phyloP scores from a whole-genome alignment of 2,888 invertebrate genomes.

The Sinelater perroti region DNA sequence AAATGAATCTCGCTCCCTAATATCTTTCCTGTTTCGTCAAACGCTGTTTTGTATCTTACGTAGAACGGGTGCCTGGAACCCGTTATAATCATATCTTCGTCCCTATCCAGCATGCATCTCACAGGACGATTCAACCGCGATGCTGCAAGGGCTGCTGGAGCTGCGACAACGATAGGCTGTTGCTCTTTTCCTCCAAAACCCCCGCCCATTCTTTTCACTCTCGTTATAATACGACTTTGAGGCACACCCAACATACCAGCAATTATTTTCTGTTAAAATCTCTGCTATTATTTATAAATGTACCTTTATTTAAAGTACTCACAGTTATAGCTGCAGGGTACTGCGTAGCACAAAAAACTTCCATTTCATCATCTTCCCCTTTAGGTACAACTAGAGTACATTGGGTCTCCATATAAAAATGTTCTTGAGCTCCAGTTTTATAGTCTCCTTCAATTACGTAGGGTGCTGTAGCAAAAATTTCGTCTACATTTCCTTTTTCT shows the following conservation, averaged over 20 bases:
- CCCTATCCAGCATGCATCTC: constrained; percentile 88
- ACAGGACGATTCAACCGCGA: constrained; percentile 80
- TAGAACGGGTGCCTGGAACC: constrained; percentile 92
- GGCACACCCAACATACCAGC: constrained; percentile 77
- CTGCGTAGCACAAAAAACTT: constrained; percentile 85
- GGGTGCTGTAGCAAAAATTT: constrained; percentile 72
- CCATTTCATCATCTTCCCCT: constrained; percentile 84
- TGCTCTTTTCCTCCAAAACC: constrained; percentile 97
- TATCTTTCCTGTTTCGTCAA: constrained; percentile 78
- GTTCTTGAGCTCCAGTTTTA: constrained; percentile 91
- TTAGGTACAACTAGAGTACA: constrained; percentile 76
- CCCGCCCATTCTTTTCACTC: constrained; percentile 90
- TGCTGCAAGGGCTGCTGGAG: constrained; percentile 85
- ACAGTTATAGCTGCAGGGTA: constrained; percentile 80
- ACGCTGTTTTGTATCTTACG: constrained; percentile 84
- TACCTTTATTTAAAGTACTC: constrained; percentile 40
- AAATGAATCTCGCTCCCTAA: constrained; percentile 76
- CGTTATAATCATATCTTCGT: constrained; percentile 92
- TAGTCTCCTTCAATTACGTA: constrained; percentile 81
- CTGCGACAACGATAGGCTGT: constrained; percentile 69
- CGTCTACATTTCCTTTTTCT: constrained; percentile 69
- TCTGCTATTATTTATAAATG: too few relatives aligned
- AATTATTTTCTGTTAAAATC: constrained; percentile 66
- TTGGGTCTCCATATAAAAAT: constrained; percentile 95
- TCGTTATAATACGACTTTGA: constrained; percentile 76